phyloP scores from a whole-genome alignment of 2,797 vertebrate genomes.

The Sternotherus odoratus region DNA sequence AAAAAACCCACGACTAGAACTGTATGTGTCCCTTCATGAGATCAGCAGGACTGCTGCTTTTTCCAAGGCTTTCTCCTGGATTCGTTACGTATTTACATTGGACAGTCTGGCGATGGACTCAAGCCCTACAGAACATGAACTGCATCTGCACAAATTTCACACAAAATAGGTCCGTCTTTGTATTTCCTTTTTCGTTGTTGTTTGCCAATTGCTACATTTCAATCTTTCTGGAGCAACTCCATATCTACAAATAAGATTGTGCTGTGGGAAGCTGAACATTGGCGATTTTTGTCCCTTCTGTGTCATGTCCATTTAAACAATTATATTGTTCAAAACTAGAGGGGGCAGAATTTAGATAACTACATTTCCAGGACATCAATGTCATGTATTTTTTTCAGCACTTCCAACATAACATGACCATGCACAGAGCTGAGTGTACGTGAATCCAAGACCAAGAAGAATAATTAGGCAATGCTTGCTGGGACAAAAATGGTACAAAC shows the following conservation, averaged over 20 bases:
- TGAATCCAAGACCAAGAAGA: constrained; percentile 8
- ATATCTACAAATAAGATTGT: not conserved
- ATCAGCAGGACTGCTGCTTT: not conserved
- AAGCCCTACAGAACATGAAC: not conserved
- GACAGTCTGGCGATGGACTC: not conserved
- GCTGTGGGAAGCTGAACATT: not conserved
- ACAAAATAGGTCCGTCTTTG: not conserved
- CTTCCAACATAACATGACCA: accelerated
- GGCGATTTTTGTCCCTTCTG: not conserved
- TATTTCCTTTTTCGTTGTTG: not conserved
- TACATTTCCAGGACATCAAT: not conserved
- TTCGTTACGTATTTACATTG: not conserved
- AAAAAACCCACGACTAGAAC: not conserved
- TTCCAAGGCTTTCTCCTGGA: not conserved
- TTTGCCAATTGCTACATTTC: not conserved
- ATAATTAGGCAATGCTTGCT: constrained; percentile 5
- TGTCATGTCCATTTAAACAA: not conserved
- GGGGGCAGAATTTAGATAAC: not conserved
- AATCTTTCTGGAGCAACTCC: not conserved
- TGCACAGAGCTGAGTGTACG: constrained; percentile 11
- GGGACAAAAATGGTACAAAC: constrained; percentile 7
- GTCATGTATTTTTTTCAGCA: not conserved
- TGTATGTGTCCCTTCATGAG: not conserved
- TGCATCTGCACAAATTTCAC: not conserved
- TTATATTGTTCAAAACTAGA: not conserved